A percentile compares a stretch with the other conserved stretches of the same genome.
Conservation (phyloP, 2,113 vertebrate species). For the Saguinus imperator region DNA sequence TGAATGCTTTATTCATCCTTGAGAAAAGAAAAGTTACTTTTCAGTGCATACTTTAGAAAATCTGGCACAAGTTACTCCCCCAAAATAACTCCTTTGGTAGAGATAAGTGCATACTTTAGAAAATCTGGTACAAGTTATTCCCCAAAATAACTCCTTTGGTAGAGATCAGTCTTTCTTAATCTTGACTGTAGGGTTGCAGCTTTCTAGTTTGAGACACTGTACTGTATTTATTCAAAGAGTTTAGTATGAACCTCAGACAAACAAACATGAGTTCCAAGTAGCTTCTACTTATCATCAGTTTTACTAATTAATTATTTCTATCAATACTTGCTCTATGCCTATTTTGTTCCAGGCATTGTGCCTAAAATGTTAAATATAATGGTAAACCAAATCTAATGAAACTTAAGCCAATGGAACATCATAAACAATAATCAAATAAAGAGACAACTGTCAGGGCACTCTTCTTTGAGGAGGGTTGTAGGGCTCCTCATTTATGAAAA, state of each 20-base stretch:
- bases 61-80: neutral
- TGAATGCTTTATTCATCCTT: neutral
- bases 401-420: neutral
- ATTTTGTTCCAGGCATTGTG: neutral
- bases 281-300: neutral
- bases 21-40: neutral
- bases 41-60: neutral
- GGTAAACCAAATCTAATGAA: neutral
- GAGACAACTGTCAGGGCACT: rapidly evolving
- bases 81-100: neutral
- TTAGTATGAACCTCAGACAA: neutral
- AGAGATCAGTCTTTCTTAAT: neutral
- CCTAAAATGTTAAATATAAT: neutral
- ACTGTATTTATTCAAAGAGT: neutral
- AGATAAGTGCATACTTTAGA: neutral
- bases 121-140: neutral
- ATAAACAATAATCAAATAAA: neutral
- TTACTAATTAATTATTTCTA: neutral
- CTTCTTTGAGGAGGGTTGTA: neutral
- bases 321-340: neutral
- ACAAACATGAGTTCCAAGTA: neutral
- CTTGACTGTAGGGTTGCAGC: neutral
- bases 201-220: neutral
- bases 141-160: neutral
- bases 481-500: neutral